Percentiles rank a stretch among this genome's conserved stretches.
phyloP scores from a whole-genome alignment of 1,140 invertebrate species.

The Chrysomallon squamiferum region DNA sequence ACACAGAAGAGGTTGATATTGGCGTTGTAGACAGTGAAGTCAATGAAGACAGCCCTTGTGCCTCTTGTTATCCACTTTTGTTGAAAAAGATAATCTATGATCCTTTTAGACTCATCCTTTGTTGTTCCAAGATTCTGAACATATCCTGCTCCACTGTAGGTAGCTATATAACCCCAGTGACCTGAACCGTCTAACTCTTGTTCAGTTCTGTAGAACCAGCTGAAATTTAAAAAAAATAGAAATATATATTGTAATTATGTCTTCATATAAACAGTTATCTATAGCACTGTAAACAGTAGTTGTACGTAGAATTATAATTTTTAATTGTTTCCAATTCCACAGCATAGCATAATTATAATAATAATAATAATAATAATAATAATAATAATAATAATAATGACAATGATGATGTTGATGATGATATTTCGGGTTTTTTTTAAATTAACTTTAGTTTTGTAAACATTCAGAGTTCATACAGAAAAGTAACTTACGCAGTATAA shows the following conservation, averaged over 20 bases:
- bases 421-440: no score
- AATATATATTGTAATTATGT: no score
- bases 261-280: no score
- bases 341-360: no score
- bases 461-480: constrained; percentile 9
- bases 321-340: no score
- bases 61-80: constrained; percentile 74
- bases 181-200: constrained; percentile 61
- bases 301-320: no score
- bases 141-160: constrained; percentile 68
- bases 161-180: constrained; percentile 68
- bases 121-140: constrained; percentile 64
- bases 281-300: no score
- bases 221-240: constrained; percentile 31
- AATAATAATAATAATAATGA: no score
- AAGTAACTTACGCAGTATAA: constrained; percentile 55
- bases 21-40: constrained; percentile 79
- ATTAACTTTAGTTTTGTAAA: no score
- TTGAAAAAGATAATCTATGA: constrained; percentile 68
- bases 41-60: constrained; percentile 75
- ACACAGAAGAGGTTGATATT: constrained; percentile 79
- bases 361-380: no score
- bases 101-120: constrained; percentile 56
- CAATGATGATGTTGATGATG: no score
- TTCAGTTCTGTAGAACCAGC: constrained; percentile 65